Base-by-base conservation (phyloP, 2,113 vertebrate genomes). In the Lepisosteus osseus region DNA sequence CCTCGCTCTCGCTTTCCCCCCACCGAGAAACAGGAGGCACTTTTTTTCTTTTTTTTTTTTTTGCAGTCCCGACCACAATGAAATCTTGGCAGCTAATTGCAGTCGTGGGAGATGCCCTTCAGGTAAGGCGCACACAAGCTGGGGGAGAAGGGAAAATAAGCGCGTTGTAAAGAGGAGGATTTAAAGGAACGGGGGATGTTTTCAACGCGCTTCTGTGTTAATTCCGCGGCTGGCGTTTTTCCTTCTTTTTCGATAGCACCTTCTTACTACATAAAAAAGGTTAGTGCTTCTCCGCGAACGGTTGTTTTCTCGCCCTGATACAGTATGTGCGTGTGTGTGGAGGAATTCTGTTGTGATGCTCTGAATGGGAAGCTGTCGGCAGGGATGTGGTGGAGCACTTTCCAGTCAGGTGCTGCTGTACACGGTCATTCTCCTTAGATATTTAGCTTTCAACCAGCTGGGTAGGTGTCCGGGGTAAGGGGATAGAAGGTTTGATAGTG, bases 41-140 rank as follows among this genome's bases (percentile, higher is more conserved):
- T 83, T 77, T 76, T 78, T 68, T 54, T 66, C 71, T 67, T 65
- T 61, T 57, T 74, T 61, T 73, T 70, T 61, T 12, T 44, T 42
- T 76, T 61, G 79, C 86, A 74, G 9, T 84, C 83, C 82, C 74
- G 71, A 78, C 73, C 70, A 83, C 86, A 57, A 92, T 93, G 92
- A 92, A 90, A 90, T 86, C 90, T 65, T 88, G 92, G 90, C 92
- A 90, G 89, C 86, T 91, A 71, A 85, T 89, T 72, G 89, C 89
- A 79, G 90, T 85, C 84, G 88, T 83, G 89, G 92, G 91, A 89
- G 89, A 91, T 90, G 90, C 90, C 90, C 89, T 92, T 89, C 90
- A 93, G 93, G 92, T 93, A 83, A 90, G 91, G 85, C 65, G 61
- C 29, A 9, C 77, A 47, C 80, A 69, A 75, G 65, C 73, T 11